These are phyloP conservation scores for Drosophila aldrichi DNA, from an alignment of 2,888 invertebrate species.

Conservation along the genomic window DNA sequence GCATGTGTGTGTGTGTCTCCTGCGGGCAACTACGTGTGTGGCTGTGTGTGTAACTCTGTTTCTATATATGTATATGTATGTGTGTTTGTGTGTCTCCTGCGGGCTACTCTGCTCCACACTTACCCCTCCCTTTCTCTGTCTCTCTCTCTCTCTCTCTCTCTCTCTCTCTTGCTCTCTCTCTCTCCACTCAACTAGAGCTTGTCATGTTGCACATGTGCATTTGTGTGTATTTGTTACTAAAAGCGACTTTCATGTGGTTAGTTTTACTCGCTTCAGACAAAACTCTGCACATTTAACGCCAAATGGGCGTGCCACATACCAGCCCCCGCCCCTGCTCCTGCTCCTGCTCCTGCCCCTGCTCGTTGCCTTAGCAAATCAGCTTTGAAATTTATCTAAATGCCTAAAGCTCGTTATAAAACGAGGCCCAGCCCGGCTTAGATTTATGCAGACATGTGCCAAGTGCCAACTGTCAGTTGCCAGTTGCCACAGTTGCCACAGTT, in stretches of 20 bases:
- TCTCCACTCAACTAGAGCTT: conserved; percentile 63
- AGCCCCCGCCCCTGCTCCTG: not conserved
- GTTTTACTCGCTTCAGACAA: conserved; percentile 60
- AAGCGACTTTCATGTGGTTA: conserved; percentile 74
- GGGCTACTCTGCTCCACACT: conserved; percentile 3
- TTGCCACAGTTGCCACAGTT: conserved; percentile 17
- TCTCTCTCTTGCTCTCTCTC: not conserved
- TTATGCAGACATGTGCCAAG: conserved; percentile 69
- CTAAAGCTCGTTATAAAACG: conserved; percentile 76
- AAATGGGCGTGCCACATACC: conserved; percentile 53
- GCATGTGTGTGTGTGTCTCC: conserved; percentile 21
- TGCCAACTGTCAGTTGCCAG: conserved; percentile 54
- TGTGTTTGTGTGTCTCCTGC: conserved; percentile 18
- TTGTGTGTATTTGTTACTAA: conserved; percentile 49
- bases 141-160: conserved; percentile 14
- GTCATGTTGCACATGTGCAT: conserved; percentile 71
- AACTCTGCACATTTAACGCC: conserved; percentile 70
- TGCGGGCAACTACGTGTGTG: conserved; percentile 15
- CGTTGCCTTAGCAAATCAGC: conserved; percentile 68
- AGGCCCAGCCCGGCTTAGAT: conserved; percentile 60
- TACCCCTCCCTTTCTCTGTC: not conserved
- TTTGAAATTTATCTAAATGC: conserved; percentile 80
- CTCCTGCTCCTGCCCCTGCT: not conserved
- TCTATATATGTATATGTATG: conserved; percentile 2
- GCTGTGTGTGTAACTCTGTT: conserved; percentile 2